Evolutionary conservation across 1,140 invertebrate genomes (phyloP).

Genomic region (Pseudomyrmex cubaensis): DNA sequence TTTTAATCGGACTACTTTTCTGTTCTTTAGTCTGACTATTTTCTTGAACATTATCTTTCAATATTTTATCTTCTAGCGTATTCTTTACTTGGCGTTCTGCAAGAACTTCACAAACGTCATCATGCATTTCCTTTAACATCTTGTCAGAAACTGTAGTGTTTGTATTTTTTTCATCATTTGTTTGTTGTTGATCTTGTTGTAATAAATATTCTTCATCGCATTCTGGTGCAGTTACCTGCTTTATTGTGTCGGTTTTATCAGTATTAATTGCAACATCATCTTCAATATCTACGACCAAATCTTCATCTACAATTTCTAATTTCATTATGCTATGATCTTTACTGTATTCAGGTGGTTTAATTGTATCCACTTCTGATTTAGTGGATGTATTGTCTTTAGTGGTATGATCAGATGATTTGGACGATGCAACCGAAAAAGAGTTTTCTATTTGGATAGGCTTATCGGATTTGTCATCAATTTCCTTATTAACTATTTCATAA

Average conservation of each 20-base stretch:
- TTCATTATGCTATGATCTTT: slow-evolving; percentile 76
- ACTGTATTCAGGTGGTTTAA: slow-evolving; percentile 66
- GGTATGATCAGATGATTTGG: slow-evolving; percentile 53
- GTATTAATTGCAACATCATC: slow-evolving; percentile 56
- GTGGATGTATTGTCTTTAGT: slow-evolving; percentile 15
- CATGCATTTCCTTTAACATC: slow-evolving; percentile 57
- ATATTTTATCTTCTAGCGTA: background rate
- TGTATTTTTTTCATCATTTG: background rate
- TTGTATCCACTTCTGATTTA: background rate
- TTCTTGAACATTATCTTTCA: background rate
- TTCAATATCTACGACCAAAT: slow-evolving; percentile 79
- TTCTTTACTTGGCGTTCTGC: background rate
- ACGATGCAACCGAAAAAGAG: background rate
- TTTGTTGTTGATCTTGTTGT: background rate
- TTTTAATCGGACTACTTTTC: background rate
- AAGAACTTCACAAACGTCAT: slow-evolving; percentile 8
- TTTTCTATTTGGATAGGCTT: background rate
- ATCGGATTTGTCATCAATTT: slow-evolving; percentile 56
- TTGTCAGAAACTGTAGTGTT: slow-evolving; percentile 1
- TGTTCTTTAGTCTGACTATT: slow-evolving; percentile 18
- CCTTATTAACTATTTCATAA: slow-evolving; percentile 81
- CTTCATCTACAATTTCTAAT: slow-evolving; percentile 73
- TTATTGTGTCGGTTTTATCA: background rate
- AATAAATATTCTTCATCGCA: background rate
- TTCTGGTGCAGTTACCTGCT: background rate